Evolutionary conservation across 2,113 vertebrate genomes (phyloP).

Genomic region (Osmerus eperlanus): DNA sequence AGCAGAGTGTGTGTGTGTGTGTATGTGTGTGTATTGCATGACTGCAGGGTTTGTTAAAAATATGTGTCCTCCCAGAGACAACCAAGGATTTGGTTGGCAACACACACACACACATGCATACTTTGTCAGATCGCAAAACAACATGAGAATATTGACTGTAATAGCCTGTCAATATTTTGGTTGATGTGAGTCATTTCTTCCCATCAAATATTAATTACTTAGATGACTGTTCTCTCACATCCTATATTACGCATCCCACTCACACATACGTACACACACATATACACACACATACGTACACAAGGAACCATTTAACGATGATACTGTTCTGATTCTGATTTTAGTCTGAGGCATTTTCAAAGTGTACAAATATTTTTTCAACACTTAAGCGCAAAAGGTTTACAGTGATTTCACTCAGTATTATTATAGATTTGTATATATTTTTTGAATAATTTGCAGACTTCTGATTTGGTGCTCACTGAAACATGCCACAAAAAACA

Average conservation of each 20-base stretch:
- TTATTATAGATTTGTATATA: background rate
- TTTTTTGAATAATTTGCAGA: background rate
- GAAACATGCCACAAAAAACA: background rate
- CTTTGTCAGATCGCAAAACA: background rate
- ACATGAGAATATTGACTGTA: background rate
- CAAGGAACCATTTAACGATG: background rate
- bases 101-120: background rate
- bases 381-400: background rate
- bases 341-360: conserved; percentile 37
- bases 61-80: background rate
- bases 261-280: background rate
- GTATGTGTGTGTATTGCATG: conserved; percentile 12
- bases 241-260: conserved; percentile 8
- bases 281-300: conserved; percentile 2
- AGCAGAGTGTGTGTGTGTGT: conserved; percentile 37
- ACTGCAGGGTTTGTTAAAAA: conserved; percentile 27
- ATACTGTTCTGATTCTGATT: conserved; percentile 15
- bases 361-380: background rate
- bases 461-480: background rate
- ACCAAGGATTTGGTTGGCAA: background rate
- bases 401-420: background rate
- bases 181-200: background rate
- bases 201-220: background rate
- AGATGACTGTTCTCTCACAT: conserved; percentile 36
- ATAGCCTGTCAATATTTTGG: background rate